A percentile compares a stretch with the other conserved stretches of the same genome.
phyloP scores from a whole-genome alignment of 2,888 invertebrate genomes.

The Amblyteles armatorius region DNA sequence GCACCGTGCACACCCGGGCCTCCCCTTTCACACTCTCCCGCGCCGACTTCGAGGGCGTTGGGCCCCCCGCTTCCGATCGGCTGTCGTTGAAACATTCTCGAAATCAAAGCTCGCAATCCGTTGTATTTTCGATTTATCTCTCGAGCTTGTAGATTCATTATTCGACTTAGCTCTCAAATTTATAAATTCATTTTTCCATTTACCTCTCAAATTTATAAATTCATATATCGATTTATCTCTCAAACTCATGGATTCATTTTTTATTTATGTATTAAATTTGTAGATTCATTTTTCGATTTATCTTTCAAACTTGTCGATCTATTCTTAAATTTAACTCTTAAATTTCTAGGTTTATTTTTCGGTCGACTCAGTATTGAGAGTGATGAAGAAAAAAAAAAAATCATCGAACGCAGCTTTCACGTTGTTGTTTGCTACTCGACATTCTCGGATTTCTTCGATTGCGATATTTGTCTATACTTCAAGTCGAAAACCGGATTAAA shows the following conservation, averaged over 20 bases:
- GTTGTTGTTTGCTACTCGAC: constrained; percentile 50
- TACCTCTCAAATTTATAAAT: too few relatives aligned
- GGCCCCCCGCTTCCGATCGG: constrained; percentile 51
- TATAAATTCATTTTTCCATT: background rate
- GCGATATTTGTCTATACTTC: constrained; percentile 62
- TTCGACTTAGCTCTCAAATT: background rate
- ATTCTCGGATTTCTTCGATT: constrained; percentile 63
- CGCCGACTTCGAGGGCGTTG: constrained; percentile 46
- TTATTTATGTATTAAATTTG: background rate
- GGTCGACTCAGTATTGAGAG: background rate
- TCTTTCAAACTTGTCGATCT: background rate
- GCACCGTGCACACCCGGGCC: constrained; percentile 38
- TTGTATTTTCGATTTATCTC: background rate
- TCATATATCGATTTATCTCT: too few relatives aligned
- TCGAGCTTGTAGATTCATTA: background rate
- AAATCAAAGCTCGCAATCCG: constrained; percentile 22
- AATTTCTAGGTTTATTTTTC: background rate
- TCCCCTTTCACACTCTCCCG: constrained; percentile 45
- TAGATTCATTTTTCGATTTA: background rate
- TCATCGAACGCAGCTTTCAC: constrained; percentile 48
- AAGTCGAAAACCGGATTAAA: constrained; percentile 63
- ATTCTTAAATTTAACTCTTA: background rate
- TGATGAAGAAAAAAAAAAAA: constrained; percentile 28
- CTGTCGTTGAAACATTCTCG: constrained; percentile 51
- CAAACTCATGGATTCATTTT: background rate